Evolutionary conservation across 2,797 vertebrate species (phyloP).

Genomic region (Odontamblyopus lacepedii): DNA sequence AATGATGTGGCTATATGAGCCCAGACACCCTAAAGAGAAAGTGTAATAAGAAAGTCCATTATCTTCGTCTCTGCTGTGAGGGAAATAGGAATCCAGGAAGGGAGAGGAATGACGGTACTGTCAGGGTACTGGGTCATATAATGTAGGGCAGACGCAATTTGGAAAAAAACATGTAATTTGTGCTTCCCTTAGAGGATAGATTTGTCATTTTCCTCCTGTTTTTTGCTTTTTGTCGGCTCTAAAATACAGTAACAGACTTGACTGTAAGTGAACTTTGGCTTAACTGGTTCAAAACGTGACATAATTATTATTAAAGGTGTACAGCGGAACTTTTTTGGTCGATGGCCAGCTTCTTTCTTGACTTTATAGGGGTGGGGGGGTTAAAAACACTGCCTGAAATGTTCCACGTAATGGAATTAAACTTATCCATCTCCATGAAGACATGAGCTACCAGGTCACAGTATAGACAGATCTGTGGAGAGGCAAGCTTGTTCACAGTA

Average conservation of each 20-base stretch:
- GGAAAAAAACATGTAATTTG: neutral
- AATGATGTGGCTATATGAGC: conserved; percentile 11
- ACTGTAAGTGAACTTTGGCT: neutral
- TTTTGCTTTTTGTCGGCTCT: neutral
- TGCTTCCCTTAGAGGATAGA: neutral
- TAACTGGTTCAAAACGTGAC: neutral
- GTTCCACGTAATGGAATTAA: no score
- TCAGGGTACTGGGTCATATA: conserved; percentile 65
- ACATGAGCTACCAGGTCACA: no score
- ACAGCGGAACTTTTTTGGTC: no score
- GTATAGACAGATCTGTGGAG: no score
- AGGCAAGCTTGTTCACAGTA: no score
- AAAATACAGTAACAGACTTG: neutral
- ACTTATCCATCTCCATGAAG: no score
- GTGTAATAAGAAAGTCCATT: conserved; percentile 24
- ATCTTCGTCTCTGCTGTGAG: conserved; percentile 17
- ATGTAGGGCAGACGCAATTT: conserved; percentile 57
- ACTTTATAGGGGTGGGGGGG: no score
- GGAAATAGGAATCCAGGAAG: conserved; percentile 20
- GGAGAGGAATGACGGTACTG: conserved; percentile 14
- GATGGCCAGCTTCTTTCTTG: no score
- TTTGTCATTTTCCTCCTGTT: neutral
- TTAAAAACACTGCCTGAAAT: no score
- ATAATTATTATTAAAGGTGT: neutral
- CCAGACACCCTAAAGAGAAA: conserved; percentile 7